Evolutionary conservation across 2,888 invertebrate genomes (phyloP).

Genomic region (Capitulum mitella): DNA sequence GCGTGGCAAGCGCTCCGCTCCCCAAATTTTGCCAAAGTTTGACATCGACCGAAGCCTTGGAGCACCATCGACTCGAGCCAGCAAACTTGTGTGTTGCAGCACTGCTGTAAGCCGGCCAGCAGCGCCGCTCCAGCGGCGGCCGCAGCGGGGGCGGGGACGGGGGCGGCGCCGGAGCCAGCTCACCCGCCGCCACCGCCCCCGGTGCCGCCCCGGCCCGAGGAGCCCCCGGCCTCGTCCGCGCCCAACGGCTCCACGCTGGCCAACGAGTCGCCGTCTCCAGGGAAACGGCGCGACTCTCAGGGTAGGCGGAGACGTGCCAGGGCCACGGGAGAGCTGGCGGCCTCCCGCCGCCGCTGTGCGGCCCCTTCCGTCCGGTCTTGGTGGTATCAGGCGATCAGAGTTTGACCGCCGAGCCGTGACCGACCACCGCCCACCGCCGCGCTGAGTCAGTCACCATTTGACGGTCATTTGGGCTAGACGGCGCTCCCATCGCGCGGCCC

Average conservation of each 20-base stretch:
- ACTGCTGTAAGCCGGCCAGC: slow-evolving; percentile 3
- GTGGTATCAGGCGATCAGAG: too few species aligned
- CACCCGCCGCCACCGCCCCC: slow-evolving; percentile 20
- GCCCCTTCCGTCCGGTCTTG: too few species aligned
- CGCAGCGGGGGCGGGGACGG: not conserved
- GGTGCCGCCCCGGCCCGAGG: slow-evolving; percentile 22
- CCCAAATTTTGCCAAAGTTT: too few species aligned
- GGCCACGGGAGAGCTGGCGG: slow-evolving; percentile 23
- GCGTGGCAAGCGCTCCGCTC: too few species aligned
- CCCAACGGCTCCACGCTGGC: slow-evolving; percentile 36
- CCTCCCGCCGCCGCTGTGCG: too few species aligned
- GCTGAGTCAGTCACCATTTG: too few species aligned
- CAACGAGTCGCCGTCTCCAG: slow-evolving; percentile 36
- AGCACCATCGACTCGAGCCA: too few species aligned
- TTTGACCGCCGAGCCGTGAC: too few species aligned
- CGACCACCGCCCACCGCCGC: too few species aligned
- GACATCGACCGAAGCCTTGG: too few species aligned
- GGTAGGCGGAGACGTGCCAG: slow-evolving; percentile 39
- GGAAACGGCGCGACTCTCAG: slow-evolving; percentile 46
- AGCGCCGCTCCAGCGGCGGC: not conserved
- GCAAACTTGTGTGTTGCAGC: not conserved
- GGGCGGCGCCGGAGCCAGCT: slow-evolving; percentile 24
- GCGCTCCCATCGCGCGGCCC: too few species aligned
- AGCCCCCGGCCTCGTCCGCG: slow-evolving; percentile 32
- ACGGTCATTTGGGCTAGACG: too few species aligned